A percentile compares a stretch with the other conserved stretches of the same genome.
Evolutionary conservation across 92 coral and sea anemone genomes (phyloP).

Genomic region (Paragorgia papillata): DNA sequence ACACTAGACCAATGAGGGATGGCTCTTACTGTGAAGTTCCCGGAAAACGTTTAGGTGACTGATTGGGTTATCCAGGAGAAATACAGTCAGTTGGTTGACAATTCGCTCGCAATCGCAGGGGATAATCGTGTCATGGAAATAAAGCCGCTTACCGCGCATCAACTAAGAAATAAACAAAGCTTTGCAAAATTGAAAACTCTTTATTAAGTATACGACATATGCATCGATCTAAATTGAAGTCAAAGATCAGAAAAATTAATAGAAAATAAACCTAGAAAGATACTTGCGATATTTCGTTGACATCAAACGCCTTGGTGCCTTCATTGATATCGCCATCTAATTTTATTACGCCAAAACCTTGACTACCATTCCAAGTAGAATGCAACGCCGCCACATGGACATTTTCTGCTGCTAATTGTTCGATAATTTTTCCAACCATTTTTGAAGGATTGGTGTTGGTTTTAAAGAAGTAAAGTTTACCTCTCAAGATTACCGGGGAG

Average conservation of each 20-base stretch:
- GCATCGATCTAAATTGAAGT: background rate
- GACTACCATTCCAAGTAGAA: slow-evolving; percentile 34
- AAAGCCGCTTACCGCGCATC: too few species aligned
- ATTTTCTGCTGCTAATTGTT: slow-evolving; percentile 42
- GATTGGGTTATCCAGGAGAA: too few species aligned
- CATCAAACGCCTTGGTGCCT: slow-evolving; percentile 4
- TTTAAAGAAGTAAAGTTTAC: slow-evolving; percentile 53
- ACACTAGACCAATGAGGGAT: too few species aligned
- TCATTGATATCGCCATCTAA: slow-evolving; percentile 22
- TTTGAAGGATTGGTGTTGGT: slow-evolving; percentile 39
- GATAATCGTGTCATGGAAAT: too few species aligned
- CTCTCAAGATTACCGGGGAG: slow-evolving; percentile 70
- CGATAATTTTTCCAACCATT: slow-evolving; percentile 47
- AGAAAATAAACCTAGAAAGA: background rate
- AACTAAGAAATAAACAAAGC: too few species aligned
- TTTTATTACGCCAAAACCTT: slow-evolving; percentile 23
- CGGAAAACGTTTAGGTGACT: too few species aligned
- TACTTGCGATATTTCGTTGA: background rate
- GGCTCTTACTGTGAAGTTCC: too few species aligned
- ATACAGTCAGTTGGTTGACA: too few species aligned
- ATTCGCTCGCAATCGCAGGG: too few species aligned
- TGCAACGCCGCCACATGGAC: slow-evolving; percentile 32
- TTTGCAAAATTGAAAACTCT: too few species aligned
- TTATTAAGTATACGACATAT: too few species aligned
- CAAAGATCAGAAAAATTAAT: background rate